phyloP scores from a whole-genome alignment of 2,888 invertebrate species.

The Lathronympha strigana region DNA sequence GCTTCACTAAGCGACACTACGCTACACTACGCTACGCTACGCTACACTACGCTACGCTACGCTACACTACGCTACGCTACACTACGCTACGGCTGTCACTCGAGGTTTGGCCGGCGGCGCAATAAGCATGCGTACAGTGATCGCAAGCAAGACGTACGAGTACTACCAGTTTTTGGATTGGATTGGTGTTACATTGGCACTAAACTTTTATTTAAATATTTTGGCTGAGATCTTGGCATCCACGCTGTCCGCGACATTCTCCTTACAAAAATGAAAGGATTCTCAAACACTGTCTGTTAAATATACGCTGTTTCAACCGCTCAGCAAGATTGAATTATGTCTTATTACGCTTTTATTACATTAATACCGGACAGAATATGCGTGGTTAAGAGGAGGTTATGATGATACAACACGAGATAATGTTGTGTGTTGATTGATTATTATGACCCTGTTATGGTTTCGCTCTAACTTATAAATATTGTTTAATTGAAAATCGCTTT shows the following conservation, averaged over 20 bases:
- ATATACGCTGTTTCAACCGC: not conserved
- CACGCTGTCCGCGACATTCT: not conserved
- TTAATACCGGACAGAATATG: conserved; percentile 39
- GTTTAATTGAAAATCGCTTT: not conserved
- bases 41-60: too few species aligned
- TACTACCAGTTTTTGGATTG: not conserved
- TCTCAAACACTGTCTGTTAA: not conserved
- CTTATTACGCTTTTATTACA: conserved; percentile 59
- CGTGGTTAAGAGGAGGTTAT: conserved; percentile 42
- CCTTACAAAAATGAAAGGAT: not conserved
- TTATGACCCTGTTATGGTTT: conserved; percentile 10
- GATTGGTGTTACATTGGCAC: not conserved
- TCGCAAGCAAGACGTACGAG: not conserved
- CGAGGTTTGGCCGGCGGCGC: too few species aligned
- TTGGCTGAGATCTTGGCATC: not conserved
- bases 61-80: too few species aligned
- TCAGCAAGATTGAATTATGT: conserved; percentile 50
- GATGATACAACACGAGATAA: conserved; percentile 36
- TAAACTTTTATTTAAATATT: not conserved
- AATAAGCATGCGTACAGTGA: too few species aligned
- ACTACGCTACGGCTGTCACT: too few species aligned
- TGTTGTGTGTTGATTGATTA: conserved; percentile 33
- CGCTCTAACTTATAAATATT: conserved; percentile 8
- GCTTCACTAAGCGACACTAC: too few species aligned
- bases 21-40: too few species aligned